Percentiles rank a stretch among this genome's conserved stretches.
phyloP scores from a whole-genome alignment of 2,113 vertebrate species.

The Macquaria ambigua region DNA sequence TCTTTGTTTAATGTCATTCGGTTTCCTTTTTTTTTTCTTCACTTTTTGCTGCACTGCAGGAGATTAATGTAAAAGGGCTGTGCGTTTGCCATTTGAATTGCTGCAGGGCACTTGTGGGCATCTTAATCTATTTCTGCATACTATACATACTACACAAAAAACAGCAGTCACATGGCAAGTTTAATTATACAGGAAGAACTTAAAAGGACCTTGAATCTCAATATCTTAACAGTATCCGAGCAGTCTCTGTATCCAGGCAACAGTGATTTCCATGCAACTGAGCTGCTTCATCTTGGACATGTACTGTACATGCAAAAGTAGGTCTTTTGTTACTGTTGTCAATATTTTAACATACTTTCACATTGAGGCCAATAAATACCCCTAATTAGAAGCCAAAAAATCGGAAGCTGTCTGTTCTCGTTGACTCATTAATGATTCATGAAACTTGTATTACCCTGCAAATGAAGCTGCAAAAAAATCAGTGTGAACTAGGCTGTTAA shows the following conservation, averaged over 20 bases:
- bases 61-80: conserved; percentile 14
- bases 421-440: conserved; percentile 43
- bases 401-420: conserved; percentile 9
- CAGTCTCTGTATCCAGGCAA: conserved; percentile 68
- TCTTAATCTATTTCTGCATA: conserved; percentile 9
- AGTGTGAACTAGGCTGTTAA: conserved; percentile 15
- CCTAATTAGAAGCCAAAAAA: conserved; percentile 27
- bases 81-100: not conserved
- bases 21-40: not conserved
- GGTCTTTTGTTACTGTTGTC: conserved; percentile 20
- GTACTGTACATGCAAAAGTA: conserved; percentile 10
- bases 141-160: not conserved
- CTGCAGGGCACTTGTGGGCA: conserved; percentile 7
- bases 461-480: conserved; percentile 24
- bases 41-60: conserved; percentile 15
- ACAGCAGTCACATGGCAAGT: conserved; percentile 25
- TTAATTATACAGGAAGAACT: conserved; percentile 45
- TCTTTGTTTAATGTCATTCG: conserved; percentile 32
- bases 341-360: conserved; percentile 41
- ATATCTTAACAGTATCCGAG: conserved; percentile 39
- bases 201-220: conserved; percentile 59
- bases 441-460: conserved; percentile 22
- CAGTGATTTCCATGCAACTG: conserved; percentile 54
- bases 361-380: conserved; percentile 27
- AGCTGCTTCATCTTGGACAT: conserved; percentile 50